Base-by-base conservation (phyloP, 2,797 vertebrate species). In the Eulemur rubriventer region DNA sequence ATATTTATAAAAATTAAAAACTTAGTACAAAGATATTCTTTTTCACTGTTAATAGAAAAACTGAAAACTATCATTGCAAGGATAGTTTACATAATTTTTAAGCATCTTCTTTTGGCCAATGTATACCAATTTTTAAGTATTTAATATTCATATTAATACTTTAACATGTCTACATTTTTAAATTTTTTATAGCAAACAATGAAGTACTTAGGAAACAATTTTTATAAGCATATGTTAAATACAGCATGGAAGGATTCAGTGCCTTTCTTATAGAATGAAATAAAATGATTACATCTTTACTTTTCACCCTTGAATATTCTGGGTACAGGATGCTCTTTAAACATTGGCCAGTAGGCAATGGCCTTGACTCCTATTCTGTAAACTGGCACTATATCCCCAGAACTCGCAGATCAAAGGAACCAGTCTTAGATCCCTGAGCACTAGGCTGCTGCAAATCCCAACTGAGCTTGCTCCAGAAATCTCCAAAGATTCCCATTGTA, bases 1-100 rank as follows among this genome's bases (percentile, higher is more conserved):
- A 20, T 67, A 61, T 67, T 92, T 84, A 59, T 48, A 95, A n/a
- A 89, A 96, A 59, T 16, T 41, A 2, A 69, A 96, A 81, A 52
- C 2, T n/a, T 12, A 92, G 28, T 55, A 80, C 3, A 69, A n/a
- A 80, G 8, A 83, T 72, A 73, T 4, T 82, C 9, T 52, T 79
- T 94, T 81, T 73, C 9, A 59, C 6, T 61, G 3, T 38, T 81
- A 59, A 16, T 82, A 84, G 8, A 81, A 48, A 86, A 38, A 83
- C 20, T 43, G 16, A 26, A 65, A 79, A 61, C 11, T 50, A 81
- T 50, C 13, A 89, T 18, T 67, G n/a, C 7, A 91, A 67, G 16
- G 2, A 59, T 30, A 91, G 48, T 83, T 96, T 59, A 41, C 17
- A 55, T 26, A 61, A 59, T 78, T 55, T 90, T 76, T 33, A 72